Evolutionary conservation across 2,113 vertebrate genomes (phyloP).

Genomic region (Dinomys branickii): DNA sequence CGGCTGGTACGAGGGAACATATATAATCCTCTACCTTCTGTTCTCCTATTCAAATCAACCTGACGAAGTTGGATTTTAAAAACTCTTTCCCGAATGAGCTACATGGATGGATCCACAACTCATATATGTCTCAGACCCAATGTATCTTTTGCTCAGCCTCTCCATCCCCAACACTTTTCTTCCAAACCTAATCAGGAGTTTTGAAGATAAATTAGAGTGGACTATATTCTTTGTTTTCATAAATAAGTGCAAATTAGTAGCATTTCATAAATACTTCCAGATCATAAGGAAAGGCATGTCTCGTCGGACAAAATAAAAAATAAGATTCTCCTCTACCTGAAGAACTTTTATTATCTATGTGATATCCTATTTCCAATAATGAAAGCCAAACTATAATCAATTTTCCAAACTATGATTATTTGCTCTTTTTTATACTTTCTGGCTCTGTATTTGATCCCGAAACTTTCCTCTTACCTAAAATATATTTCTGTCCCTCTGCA

Average conservation of each 20-base stretch:
- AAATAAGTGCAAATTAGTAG: not conserved
- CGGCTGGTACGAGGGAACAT: not conserved
- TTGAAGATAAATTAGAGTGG: not conserved
- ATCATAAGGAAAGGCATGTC: not conserved
- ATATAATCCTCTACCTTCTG: not conserved
- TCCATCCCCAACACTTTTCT: not conserved
- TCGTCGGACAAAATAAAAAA: not conserved
- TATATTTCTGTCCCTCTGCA: not conserved
- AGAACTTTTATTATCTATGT: not conserved
- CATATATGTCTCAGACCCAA: not conserved
- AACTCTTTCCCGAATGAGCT: not conserved
- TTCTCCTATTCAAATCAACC: not conserved
- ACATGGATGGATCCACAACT: not conserved
- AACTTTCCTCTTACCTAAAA: not conserved
- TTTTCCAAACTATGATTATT: not conserved
- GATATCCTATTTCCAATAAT: not conserved
- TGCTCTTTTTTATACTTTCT: slow-evolving; percentile 19
- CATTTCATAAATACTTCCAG: not conserved
- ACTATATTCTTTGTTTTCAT: not conserved
- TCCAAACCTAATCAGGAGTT: not conserved
- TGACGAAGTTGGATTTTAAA: not conserved
- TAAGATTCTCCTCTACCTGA: not conserved
- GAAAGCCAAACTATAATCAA: not conserved
- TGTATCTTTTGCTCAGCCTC: not conserved
- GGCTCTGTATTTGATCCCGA: not conserved